Percentiles rank a stretch among this genome's conserved stretches.
These are phyloP conservation scores for Ptiloglossa arizonensis DNA, from an alignment of 1,140 invertebrate genomes.

Conservation along the genomic window DNA sequence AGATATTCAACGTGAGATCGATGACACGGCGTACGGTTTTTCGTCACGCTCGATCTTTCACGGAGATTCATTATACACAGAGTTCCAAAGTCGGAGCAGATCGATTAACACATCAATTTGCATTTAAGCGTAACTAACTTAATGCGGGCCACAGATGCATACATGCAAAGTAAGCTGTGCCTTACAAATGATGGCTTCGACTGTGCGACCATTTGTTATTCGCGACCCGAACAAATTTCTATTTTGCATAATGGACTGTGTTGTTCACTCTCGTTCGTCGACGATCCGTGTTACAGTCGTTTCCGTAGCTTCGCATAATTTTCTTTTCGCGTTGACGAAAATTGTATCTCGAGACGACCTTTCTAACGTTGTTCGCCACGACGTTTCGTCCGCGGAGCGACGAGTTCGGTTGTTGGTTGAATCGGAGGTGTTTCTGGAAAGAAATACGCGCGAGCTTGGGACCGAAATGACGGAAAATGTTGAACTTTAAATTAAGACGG, in stretches of 20 bases:
- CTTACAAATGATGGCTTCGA: slow-evolving; percentile 70
- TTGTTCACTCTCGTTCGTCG: neutral
- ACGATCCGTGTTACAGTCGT: neutral
- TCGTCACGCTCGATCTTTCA: slow-evolving; percentile 19
- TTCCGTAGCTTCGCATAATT: neutral
- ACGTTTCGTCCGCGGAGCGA: too few species aligned
- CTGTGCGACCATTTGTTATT: slow-evolving; percentile 62
- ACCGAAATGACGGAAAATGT: slow-evolving; percentile 36
- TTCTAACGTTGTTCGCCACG: too few species aligned
- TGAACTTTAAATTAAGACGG: slow-evolving; percentile 73
- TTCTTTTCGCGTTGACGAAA: too few species aligned
- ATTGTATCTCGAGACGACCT: too few species aligned
- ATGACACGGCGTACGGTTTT: slow-evolving; percentile 13
- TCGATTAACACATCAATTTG: slow-evolving; percentile 78
- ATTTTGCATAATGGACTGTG: slow-evolving; percentile 52
- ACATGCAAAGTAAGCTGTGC: slow-evolving; percentile 72
- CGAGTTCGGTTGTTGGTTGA: neutral
- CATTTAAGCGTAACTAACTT: slow-evolving; percentile 81
- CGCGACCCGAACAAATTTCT: slow-evolving; percentile 62
- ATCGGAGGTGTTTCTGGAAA: neutral
- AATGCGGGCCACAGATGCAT: slow-evolving; percentile 73
- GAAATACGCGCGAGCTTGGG: too few species aligned
- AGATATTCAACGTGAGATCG: neutral
- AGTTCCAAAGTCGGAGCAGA: slow-evolving; percentile 66
- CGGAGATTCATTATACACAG: slow-evolving; percentile 64